Evolutionary conservation across 35 echinoderm and acorn worm genomes (phyloP), one percentile per base, ranked within the genome.

Genomic region (Strongylocentrotus purpuratus): DNA sequence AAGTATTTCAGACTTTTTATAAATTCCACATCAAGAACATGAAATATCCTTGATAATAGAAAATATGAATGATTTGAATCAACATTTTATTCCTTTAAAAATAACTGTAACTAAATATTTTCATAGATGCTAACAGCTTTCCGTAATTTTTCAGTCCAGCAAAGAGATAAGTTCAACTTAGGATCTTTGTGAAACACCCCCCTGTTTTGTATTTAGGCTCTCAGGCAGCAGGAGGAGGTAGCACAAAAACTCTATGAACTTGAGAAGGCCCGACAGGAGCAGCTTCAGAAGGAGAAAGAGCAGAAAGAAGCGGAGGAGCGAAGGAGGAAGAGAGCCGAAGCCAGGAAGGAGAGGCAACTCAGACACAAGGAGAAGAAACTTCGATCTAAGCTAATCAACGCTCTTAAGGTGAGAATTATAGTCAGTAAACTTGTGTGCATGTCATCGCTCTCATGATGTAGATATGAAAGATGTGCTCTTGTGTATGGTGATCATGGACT

Each of bases 181-280:
- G n/a, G n/a, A n/a, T n/a, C n/a, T n/a, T n/a, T n/a, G n/a, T n/a
- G n/a, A n/a, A n/a, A n/a, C n/a, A n/a, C n/a, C n/a, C n/a, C n/a
- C n/a, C n/a, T n/a, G n/a, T n/a, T 59, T 59, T 59, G 9, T 59
- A 59, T 59, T 32, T 55, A 99, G 94, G 86, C 95, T 5, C 94
- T 95, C 45, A 95, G 95, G 50, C 95, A 97, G 86, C 96, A 99
- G 32, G 65, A 97, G 45, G 96, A 97, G 88, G 95, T 99, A 14
- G 91, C 96, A 28, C 92, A 95, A 14, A 97, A 95, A 46, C 86
- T 99, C 7, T 18, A 92, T 31, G 98, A 99, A 48, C 85, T 99
- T 5, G 96, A 99, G 60, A 85, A 95, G 90, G 98, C 96, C 32
- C 94, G 96, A 70, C 91, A 94, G 28, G 95, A 93, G 85, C 96